Evolutionary conservation across 2,888 invertebrate genomes (phyloP).

Genomic region (Schizaphis graminum): DNA sequence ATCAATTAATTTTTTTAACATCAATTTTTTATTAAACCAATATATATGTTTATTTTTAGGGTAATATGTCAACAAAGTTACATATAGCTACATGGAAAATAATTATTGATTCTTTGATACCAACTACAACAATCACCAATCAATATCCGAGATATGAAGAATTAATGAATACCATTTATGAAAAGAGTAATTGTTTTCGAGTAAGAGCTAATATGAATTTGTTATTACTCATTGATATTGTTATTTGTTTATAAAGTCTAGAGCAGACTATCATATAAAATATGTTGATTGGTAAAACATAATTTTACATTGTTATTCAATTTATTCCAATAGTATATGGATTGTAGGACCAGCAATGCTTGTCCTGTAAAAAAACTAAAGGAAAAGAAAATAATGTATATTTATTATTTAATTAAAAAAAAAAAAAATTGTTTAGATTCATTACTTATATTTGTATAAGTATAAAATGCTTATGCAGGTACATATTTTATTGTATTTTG

Average conservation of each 20-base stretch:
- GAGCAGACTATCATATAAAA: not conserved
- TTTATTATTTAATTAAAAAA: not conserved
- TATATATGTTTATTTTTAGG: conserved; percentile 18
- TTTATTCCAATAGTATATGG: not conserved
- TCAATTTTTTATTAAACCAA: not conserved
- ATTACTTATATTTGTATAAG: not conserved
- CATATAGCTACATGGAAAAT: conserved; percentile 41
- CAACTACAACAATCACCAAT: not conserved
- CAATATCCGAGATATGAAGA: not conserved
- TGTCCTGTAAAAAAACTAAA: not conserved
- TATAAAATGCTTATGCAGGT: not conserved
- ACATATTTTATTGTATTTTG: not conserved
- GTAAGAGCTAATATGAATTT: conserved; percentile 32
- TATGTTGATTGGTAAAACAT: not conserved
- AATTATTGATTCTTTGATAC: conserved; percentile 30
- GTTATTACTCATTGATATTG: not conserved
- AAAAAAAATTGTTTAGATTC: not conserved
- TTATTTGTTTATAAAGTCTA: not conserved
- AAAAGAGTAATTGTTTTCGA: conserved; percentile 3
- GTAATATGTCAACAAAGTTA: conserved; percentile 17
- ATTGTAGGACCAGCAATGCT: not conserved
- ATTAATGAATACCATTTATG: not conserved
- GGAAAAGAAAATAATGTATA: too few relatives aligned
- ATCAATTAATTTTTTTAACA: not conserved
- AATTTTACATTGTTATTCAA: not conserved